Evolutionary conservation across 2,113 vertebrate species (phyloP).

Genomic region (Siniperca chuatsi): DNA sequence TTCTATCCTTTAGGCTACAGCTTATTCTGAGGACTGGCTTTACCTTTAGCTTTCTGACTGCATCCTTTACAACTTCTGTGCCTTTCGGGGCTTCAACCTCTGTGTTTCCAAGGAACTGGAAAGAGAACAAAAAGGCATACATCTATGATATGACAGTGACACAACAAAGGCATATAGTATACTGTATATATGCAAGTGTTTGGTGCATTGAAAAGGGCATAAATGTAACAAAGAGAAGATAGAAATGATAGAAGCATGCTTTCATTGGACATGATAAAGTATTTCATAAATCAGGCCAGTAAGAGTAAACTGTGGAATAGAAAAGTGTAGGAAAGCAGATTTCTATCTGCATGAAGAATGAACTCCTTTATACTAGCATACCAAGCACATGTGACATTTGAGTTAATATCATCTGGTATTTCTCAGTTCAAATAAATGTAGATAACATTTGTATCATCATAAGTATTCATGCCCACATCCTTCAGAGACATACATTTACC

Average conservation of each 20-base stretch:
- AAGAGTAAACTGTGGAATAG: not conserved
- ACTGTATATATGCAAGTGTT: not conserved
- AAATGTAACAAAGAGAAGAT: not conserved
- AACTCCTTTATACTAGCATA: not conserved
- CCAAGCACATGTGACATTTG: constrained; percentile 7
- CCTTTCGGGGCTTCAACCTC: constrained; percentile 98
- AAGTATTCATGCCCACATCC: not conserved
- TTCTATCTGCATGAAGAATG: not conserved
- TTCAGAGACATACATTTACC: not conserved
- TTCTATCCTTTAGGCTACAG: constrained; percentile 29
- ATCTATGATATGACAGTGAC: not conserved
- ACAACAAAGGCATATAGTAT: not conserved
- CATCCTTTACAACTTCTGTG: constrained; percentile 96
- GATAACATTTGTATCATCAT: not conserved
- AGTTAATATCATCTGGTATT: not conserved
- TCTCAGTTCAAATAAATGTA: not conserved
- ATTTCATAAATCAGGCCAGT: not conserved
- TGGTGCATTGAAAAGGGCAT: not conserved
- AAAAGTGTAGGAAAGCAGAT: not conserved
- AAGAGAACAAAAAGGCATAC: constrained; percentile 17
- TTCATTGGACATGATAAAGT: not conserved
- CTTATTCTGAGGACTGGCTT: constrained; percentile 19
- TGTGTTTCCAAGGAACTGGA: constrained; percentile 96
- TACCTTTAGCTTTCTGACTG: constrained; percentile 98
- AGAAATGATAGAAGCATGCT: not conserved